Percentiles rank a stretch among this genome's conserved stretches.
Evolutionary conservation across 2,797 vertebrate genomes (phyloP).

Genomic region (Oreochromis grahami): DNA sequence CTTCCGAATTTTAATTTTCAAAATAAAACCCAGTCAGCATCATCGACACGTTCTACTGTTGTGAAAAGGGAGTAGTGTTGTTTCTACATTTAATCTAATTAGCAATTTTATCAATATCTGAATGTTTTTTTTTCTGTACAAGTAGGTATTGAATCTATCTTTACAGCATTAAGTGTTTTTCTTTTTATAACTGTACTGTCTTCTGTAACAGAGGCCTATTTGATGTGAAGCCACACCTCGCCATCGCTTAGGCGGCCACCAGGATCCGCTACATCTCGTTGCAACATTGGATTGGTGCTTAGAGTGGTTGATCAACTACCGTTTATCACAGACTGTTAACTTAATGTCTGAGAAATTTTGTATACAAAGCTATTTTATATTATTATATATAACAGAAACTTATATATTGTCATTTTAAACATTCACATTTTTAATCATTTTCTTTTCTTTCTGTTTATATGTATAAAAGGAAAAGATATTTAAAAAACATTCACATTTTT

Average conservation of each 20-base stretch:
- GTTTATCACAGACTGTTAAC: background rate
- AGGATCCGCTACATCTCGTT: background rate
- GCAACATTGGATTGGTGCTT: background rate
- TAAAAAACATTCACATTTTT: background rate
- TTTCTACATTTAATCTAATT: background rate
- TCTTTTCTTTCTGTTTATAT: too few relatives aligned
- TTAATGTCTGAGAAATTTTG: background rate
- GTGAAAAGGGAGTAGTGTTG: background rate
- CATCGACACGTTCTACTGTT: too few relatives aligned
- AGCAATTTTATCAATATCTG: background rate
- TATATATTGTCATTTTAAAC: background rate
- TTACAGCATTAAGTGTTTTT: background rate
- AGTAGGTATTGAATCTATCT: too few relatives aligned
- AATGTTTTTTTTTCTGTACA: background rate
- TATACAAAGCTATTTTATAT: background rate
- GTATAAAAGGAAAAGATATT: too few relatives aligned
- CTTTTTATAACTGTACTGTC: background rate
- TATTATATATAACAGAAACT: background rate
- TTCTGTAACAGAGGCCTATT: background rate
- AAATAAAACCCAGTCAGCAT: conserved; percentile 13
- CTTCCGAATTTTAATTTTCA: conserved; percentile 25
- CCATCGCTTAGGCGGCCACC: background rate
- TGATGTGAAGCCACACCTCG: background rate
- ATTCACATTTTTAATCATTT: background rate
- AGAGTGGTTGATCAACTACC: background rate